These are phyloP conservation scores for Erpetoichthys calabaricus DNA, from an alignment of 2,797 vertebrate genomes.

Conservation along the genomic window DNA sequence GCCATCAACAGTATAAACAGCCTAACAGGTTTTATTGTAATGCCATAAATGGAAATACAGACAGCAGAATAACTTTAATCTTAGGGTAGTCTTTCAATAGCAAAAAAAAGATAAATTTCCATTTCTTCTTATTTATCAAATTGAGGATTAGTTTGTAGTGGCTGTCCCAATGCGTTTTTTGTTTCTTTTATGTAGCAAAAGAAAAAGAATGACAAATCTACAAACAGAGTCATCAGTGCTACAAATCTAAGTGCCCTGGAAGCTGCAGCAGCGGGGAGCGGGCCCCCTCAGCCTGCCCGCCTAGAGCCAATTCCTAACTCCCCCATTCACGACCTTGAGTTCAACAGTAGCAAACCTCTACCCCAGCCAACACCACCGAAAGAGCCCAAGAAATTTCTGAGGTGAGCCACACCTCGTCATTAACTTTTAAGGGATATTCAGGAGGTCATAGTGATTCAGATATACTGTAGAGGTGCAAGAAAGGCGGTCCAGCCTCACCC, in stretches of 20 bases:
- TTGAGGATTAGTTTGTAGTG: neutral
- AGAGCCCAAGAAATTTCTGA: conserved; percentile 95
- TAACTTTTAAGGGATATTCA: conserved; percentile 2
- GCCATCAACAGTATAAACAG: conserved; percentile 44
- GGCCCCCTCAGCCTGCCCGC: conserved; percentile 66
- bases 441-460: no score
- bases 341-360: conserved; percentile 95
- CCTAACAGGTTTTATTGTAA: conserved; percentile 28
- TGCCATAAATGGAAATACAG: conserved; percentile 16
- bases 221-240: conserved; percentile 93
- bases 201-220: conserved; percentile 95
- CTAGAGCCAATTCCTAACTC: conserved; percentile 94
- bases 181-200: conserved; percentile 82
- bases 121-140: no score
- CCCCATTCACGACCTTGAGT: conserved; percentile 88
- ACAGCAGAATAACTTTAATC: conserved; percentile 25
- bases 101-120: no score
- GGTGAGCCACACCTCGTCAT: conserved; percentile 80
- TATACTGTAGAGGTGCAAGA: no score
- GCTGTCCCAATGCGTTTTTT: conserved; percentile 15
- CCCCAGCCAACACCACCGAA: conserved; percentile 87
- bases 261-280: conserved; percentile 49
- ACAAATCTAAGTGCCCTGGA: conserved; percentile 91
- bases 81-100: conserved; percentile 26
- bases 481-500: no score